phyloP scores from a whole-genome alignment of 2,113 vertebrate genomes.

The Furnarius figulus region DNA sequence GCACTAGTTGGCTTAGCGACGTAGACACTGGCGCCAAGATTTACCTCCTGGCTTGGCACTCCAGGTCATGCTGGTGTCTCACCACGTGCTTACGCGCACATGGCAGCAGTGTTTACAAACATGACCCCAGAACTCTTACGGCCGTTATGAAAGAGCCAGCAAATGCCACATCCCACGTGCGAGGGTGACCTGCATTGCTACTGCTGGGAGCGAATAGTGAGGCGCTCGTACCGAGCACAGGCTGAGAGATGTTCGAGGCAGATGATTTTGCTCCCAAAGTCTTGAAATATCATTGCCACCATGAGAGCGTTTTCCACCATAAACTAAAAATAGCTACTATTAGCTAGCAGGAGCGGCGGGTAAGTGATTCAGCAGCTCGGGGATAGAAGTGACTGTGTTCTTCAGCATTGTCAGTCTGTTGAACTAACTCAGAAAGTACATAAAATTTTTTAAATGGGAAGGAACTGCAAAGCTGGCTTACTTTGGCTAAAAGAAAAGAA shows the following conservation, averaged over 20 bases:
- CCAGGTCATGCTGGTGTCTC: slow-evolving; percentile 53
- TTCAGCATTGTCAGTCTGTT: neutral
- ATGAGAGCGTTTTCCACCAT: slow-evolving; percentile 31
- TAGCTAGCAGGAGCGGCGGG: neutral
- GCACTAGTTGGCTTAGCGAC: neutral
- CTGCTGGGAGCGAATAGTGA: neutral
- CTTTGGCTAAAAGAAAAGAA: slow-evolving; percentile 1
- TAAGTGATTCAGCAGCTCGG: slow-evolving; percentile 18
- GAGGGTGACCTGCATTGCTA: slow-evolving; percentile 16
- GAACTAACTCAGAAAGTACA: slow-evolving; percentile 36
- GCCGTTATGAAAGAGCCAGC: slow-evolving; percentile 70
- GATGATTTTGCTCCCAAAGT: slow-evolving; percentile 9
- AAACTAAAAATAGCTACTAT: slow-evolving; percentile 70
- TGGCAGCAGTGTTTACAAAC: slow-evolving; percentile 87
- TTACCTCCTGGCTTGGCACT: slow-evolving; percentile 69
- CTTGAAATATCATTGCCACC: slow-evolving; percentile 17
- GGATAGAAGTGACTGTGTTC: slow-evolving; percentile 22
- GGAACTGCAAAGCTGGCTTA: neutral
- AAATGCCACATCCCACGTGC: slow-evolving; percentile 44
- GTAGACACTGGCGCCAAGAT: slow-evolving; percentile 52
- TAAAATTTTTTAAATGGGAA: neutral
- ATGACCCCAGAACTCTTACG: slow-evolving; percentile 77
- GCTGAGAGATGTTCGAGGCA: neutral
- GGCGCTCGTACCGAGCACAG: neutral
- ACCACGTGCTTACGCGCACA: slow-evolving; percentile 72